Base-by-base conservation (phyloP, 1,140 invertebrate genomes). In the Bombus haemorrhoidalis region DNA sequence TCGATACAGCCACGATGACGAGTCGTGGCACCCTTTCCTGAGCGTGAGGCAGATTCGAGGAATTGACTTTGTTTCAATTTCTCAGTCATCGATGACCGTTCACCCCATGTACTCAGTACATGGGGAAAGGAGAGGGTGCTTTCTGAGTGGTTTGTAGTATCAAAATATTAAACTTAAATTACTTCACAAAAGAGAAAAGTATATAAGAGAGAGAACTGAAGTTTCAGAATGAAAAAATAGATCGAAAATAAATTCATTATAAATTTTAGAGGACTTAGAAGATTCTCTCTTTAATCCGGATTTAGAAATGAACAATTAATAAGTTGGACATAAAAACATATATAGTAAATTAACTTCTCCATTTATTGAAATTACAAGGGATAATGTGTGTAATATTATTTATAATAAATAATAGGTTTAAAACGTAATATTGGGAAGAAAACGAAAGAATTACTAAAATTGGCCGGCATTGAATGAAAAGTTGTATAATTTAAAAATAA, bases 21-120 rank as follows among this genome's bases (percentile, higher is more conserved):
- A 95, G 94, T 6, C 6, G 76, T 86, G 93, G 93, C 89, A 89
- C 89, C 92, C 83, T 89, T 93, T 90, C 91, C 88, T 95, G 95
- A 95, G 95, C 95, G 95, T 95, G 95, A 95, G 95, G 89, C 90
- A 74, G 93, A 93, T 86, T 84, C 34, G 73, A n/a, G 28, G 74
- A 72, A 37, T 82, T 71, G 78, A 72, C 83, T 86, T 85, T 73
- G 4, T 32, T 71, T 85, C 71, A 57, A 69, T 2, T 88, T 71
- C 86, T 73, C 79, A 74, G 93, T 94, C 93, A 93, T 93, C 95
- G 95, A 95, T 95, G 95, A 95, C 94, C 95, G 95, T 95, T 95
- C 94, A 90, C 92, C 88, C 57, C 75, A 53, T 82, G 77, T 69
- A 92, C 81, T 93, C 10, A 64, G 83, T 92, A 34, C 59, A 18